Base-by-base conservation (phyloP, 2,888 invertebrate species). In the Caenorhabditis imperialis region DNA sequence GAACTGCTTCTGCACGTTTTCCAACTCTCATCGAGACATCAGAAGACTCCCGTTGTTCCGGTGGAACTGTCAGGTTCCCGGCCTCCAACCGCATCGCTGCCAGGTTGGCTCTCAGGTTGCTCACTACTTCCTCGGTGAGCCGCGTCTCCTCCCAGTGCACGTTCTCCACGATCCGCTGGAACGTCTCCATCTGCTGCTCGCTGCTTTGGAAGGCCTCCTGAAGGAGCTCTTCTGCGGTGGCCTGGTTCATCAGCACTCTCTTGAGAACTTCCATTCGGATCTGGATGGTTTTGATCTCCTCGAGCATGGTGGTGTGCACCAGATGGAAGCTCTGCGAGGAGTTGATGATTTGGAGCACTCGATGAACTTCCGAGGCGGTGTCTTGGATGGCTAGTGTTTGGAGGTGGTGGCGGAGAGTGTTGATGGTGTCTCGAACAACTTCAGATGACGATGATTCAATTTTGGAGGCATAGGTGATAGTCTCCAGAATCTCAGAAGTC, bases 201-300 rank as follows among this genome's bases (percentile, higher is more conserved):
- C 51, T 69, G 23, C 45, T 69, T 35, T 58, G 67, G 58, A 69
- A 69, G 3, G 67, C 67, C 30, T 58, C 67, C 30, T 58, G 67
- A n/a, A 69, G 58, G 14, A 69, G 50, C 12, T 69, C 67, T 45
- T 69, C 67, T 12, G 67, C 58, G 0, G 51, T 45, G 14, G 44
- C 37, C 14, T 58, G 58, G 10, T 69, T 69, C 53, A 58, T 18
- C 37, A 58, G 18, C 27, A 58, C 67, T 53, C 53, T 51, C 23
- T 69, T 69, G 37, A 69, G 40, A 10, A 69, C 30, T 38, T 69
- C 67, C 58, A 69, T 69, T 53, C 67, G n/a, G 40, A 69, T 35
- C 45, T 69, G 58, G 33, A 69, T 69, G 8, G 67, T 69, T 14
- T 69, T 69, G n/a, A 69, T 53, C 12, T 69, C 58, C 20, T 69